Percentiles rank a stretch among this genome's conserved stretches.
Conservation (phyloP, 2,113 vertebrate genomes). For the Rhabdornis inornatus region DNA sequence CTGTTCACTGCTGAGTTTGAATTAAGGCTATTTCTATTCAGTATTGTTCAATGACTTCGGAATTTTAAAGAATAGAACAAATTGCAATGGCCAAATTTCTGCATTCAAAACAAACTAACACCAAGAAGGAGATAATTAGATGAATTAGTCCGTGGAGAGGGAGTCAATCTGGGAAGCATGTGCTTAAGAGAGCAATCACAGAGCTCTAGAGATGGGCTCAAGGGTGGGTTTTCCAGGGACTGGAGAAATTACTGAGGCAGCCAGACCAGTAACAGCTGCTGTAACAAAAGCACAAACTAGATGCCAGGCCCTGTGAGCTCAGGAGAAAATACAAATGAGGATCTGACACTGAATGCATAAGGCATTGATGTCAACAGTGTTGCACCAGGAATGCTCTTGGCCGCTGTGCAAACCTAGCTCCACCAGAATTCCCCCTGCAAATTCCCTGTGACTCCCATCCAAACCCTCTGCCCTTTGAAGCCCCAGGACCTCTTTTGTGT, state of each 20-base stretch:
- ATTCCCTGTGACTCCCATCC: not conserved
- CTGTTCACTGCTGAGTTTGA: not conserved
- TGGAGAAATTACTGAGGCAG: not conserved
- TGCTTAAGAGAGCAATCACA: slow-evolving; percentile 54
- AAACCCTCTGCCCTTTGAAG: not conserved
- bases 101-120: slow-evolving; percentile 20
- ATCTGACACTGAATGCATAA: fast-evolving
- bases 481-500: fast-evolving
- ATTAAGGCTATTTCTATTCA: not conserved
- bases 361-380: not conserved
- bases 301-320: not conserved
- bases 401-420: not conserved
- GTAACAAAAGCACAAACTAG: slow-evolving; percentile 30
- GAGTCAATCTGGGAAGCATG: slow-evolving; percentile 8
- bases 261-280: slow-evolving; percentile 56
- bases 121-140: slow-evolving; percentile 56
- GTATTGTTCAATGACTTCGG: not conserved
- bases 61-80: slow-evolving; percentile 37
- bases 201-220: not conserved
- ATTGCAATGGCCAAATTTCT: slow-evolving; percentile 5
- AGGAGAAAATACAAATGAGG: not conserved
- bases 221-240: slow-evolving; percentile 8
- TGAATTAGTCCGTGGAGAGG: slow-evolving; percentile 22
- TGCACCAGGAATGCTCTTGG: not conserved
- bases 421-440: not conserved